A percentile compares a stretch with the other conserved stretches of the same genome.
These are phyloP conservation scores for Hippocampus barbouri DNA, from an alignment of 2,113 vertebrate genomes.

Conservation along the genomic window DNA sequence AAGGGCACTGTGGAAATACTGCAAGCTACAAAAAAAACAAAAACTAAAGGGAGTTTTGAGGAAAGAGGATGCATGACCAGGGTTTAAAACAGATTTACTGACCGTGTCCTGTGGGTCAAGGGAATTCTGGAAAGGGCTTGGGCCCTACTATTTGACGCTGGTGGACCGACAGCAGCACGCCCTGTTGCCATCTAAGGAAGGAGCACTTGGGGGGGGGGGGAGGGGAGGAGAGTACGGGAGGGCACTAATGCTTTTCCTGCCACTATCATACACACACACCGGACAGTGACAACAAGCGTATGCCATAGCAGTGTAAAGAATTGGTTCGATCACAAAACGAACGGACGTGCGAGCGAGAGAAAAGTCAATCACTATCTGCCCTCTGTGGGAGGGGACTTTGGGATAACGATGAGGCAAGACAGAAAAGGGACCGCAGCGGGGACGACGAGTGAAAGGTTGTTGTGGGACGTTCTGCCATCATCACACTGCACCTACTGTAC, in stretches of 20 bases:
- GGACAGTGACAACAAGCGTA: constrained; percentile 12
- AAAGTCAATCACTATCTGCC: constrained; percentile 39
- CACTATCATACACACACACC: constrained; percentile 40
- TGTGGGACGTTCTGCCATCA: constrained; percentile 2
- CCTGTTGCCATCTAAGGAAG: constrained; percentile 53
- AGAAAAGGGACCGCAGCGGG: constrained; percentile 3
- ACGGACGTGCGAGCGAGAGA: constrained; percentile 43
- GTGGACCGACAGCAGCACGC: constrained; percentile 31
- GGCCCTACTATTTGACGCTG: constrained; percentile 49
- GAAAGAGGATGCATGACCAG: constrained; percentile 22
- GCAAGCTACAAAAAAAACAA: background rate
- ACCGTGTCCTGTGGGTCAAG: constrained; percentile 59
- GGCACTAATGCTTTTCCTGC: constrained; percentile 34
- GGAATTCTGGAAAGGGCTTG: constrained; percentile 43
- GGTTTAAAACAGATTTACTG: constrained; percentile 47
- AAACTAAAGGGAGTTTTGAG: constrained; percentile 29
- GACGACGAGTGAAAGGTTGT: constrained; percentile 16
- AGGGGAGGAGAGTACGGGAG: constrained; percentile 37
- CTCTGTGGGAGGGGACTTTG: constrained; percentile 15
- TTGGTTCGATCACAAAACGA: constrained; percentile 28
- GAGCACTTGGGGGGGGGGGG: constrained; percentile 23
- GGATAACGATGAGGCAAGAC: background rate
- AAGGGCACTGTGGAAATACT: background rate
- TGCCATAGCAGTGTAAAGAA: background rate
- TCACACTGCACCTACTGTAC: constrained; percentile 1